These are phyloP conservation scores for Microctonus hyperodae DNA, from an alignment of 2,888 invertebrate genomes.

Conservation along the genomic window DNA sequence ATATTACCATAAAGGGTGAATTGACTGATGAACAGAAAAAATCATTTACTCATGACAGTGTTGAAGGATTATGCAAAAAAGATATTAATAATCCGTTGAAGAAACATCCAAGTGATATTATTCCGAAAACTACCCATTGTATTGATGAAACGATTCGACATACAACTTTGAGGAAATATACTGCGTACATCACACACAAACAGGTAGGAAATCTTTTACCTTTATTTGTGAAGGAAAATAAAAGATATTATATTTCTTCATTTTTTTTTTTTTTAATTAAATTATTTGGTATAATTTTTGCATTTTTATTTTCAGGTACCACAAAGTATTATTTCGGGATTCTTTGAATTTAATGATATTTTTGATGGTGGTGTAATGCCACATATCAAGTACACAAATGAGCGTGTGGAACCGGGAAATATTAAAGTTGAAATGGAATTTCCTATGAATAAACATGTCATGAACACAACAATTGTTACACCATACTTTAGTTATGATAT, in stretches of 20 bases:
- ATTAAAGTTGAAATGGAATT: conserved; percentile 46
- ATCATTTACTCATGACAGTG: conserved; percentile 39
- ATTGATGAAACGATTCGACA: conserved; percentile 43
- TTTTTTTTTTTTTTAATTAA: neutral
- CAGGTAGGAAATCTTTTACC: conserved; percentile 43
- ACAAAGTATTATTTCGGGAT: conserved; percentile 10
- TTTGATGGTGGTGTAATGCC: conserved; percentile 36
- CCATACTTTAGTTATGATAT: conserved; percentile 48
- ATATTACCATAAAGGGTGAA: conserved; percentile 53
- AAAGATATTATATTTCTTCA: conserved; percentile 8
- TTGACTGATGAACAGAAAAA: conserved; percentile 56
- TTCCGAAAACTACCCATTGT: conserved; percentile 49
- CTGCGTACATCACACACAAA: conserved; percentile 47
- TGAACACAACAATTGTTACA: conserved; percentile 49
- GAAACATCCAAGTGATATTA: conserved; percentile 41
- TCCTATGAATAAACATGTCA: conserved; percentile 41
- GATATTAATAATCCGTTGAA: conserved; percentile 44
- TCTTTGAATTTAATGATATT: conserved; percentile 37
- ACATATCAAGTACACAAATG: conserved; percentile 38
- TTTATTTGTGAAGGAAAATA: too few species aligned
- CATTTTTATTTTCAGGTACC: conserved; percentile 41
- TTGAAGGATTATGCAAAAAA: conserved; percentile 43
- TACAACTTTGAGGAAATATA: conserved; percentile 57
- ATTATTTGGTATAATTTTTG: neutral
- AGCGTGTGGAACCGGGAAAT: conserved; percentile 44